Base-by-base conservation (phyloP, 2,888 invertebrate species). In the Lapara coniferarum region DNA sequence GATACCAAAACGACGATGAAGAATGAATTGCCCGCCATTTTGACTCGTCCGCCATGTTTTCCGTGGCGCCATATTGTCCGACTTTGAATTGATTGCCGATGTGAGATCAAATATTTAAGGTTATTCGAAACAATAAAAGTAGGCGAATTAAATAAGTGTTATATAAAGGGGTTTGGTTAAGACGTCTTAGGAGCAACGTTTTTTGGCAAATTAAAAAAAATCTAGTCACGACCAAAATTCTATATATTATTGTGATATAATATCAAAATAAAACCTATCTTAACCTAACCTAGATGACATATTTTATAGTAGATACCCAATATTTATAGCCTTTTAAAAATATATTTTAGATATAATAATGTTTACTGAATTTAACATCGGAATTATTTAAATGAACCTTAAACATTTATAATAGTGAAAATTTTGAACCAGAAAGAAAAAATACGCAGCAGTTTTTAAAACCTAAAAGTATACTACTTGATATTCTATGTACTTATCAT, bases 1-100 rank as follows among this genome's bases (percentile, higher is more conserved):
- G 98, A 84, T 99, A 98, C 92, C 97, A 98, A 89, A 98, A 98
- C 88, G 98, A 98, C 82, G 98, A 98, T 79, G 98, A 98, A 79
- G 97, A 97, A 83, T 93, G 88, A 83, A 77, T 57, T 69, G 75
- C 73, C 71, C 84, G 82, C 89, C 89, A 89, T 87, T 76, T 87
- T 86, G 83, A 83, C 16, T 53, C 70, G 70, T 69, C 75, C 77
- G 78, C 82, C 80, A 82, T 83, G 71, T 81, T 81, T 73, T 79
- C 75, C 37, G 75, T 76, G 75, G 74, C 74, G 77, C 76, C 75
- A 69, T 77, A 72, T 70, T 70, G 68, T 69, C 66, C 72, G 71
- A 78, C 73, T 82, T 78, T 79, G 82, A 77, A 84, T 77, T 81
- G 79, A 73, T 75, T 73, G 63, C 63, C 46, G 63, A 63, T 49